Conservation (phyloP, 1,140 invertebrate species). For the Penaeus vannamei region DNA sequence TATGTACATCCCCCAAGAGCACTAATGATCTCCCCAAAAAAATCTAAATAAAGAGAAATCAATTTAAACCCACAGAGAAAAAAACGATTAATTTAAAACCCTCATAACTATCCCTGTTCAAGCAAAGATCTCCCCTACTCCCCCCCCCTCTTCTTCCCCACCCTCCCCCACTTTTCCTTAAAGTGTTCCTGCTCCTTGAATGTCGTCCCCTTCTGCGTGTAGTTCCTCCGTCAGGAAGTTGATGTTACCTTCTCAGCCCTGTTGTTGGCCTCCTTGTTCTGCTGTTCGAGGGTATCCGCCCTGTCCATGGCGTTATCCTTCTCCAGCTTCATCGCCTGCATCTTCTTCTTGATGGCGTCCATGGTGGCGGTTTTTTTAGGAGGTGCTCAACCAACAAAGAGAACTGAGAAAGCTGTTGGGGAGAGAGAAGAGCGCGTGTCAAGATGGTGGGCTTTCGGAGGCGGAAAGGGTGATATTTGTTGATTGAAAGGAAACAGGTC, state of each 20-base stretch:
- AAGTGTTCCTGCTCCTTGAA: not conserved
- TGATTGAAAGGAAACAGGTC: no score
- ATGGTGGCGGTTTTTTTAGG: slow-evolving; percentile 76
- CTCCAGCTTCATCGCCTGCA: slow-evolving; percentile 99
- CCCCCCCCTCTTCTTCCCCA: no score
- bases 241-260: slow-evolving; percentile 88
- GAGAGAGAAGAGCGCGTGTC: not conserved
- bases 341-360: slow-evolving; percentile 99
- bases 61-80: no score
- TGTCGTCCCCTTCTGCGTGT: not conserved
- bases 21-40: no score
- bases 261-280: slow-evolving; percentile 93
- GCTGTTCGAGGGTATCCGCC: slow-evolving; percentile 93
- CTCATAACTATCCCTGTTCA: no score
- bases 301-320: slow-evolving; percentile 98
- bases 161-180: no score
- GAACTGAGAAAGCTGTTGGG: slow-evolving; percentile 63
- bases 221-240: not conserved
- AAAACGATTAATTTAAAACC: no score
- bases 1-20: no score
- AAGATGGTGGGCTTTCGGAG: not conserved
- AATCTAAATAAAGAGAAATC: no score
- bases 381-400: slow-evolving; percentile 60
- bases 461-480: not conserved
- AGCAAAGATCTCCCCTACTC: no score